Conservation (phyloP, 2,797 vertebrate genomes). For the Lepus oiostolus region DNA sequence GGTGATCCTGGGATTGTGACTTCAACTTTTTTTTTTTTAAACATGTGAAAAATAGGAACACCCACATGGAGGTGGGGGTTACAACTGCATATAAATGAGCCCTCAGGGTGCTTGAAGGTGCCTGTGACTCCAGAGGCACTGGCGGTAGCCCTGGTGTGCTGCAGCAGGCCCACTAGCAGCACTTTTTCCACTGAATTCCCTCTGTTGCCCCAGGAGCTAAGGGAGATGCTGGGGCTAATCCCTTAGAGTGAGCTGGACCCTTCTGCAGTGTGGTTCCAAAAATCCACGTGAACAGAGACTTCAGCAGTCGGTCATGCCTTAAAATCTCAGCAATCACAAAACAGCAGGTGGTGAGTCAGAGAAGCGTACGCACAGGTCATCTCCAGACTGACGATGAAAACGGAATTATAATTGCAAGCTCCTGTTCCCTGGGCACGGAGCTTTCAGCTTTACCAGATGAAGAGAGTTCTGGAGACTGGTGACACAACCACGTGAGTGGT, state of each 20-base stretch:
- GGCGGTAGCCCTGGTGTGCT: too few species aligned
- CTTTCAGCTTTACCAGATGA: constrained; percentile 11
- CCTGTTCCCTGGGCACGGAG: background rate
- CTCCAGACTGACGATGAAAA: constrained; percentile 32
- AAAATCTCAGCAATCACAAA: constrained; percentile 30
- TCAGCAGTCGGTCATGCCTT: background rate
- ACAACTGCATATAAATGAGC: background rate
- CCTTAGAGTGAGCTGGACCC: background rate
- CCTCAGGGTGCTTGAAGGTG: background rate
- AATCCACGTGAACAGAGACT: background rate
- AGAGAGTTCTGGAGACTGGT: background rate
- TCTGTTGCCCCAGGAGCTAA: background rate
- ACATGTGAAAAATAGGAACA: background rate
- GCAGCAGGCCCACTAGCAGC: accelerated
- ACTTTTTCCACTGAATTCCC: background rate
- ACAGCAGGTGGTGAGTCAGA: constrained; percentile 47
- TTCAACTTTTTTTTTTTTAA: background rate
- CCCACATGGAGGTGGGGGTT: background rate
- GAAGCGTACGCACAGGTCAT: background rate
- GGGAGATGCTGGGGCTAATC: background rate
- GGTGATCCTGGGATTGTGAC: background rate
- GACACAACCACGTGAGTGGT: background rate
- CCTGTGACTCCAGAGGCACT: background rate
- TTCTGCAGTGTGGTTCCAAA: background rate
- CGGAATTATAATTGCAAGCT: background rate